Base-by-base conservation (phyloP, 2,113 vertebrate species). In the Martes martes region DNA sequence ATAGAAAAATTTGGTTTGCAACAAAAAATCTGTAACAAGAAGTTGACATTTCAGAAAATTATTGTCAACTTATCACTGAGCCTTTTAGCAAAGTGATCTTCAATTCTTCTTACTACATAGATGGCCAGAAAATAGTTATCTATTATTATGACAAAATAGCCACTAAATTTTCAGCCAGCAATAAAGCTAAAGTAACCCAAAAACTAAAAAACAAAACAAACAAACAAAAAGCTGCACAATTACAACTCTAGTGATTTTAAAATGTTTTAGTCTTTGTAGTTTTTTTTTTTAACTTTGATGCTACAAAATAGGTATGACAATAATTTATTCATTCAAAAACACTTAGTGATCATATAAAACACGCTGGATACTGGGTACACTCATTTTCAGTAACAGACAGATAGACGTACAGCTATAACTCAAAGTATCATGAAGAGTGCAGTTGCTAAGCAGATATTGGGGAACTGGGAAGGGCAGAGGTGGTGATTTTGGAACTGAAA, bases 21-120 rank as follows among this genome's bases (percentile, higher is more conserved):
- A 73, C 1, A 71, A 69, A 69, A 92, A 88, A 57, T 81, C 42
- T 61, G 19, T 59, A 74, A 80, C 19, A 93, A 97, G 78, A 63
- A 91, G 71, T 89, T 95, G 33, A 89, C 52, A 89, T 86, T 94
- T 93, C 26, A 67, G 65, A 24, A 90, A 82, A 95, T 96, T 57
- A 96, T 94, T 95, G 28, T 65, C 26, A n/a, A 52, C 57, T 63
- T 81, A 76, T 94, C 71, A 86, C 57, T 45, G 59, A 81, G 19
- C 10, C 36, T 96, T 78, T 63, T 8, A 91, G 31, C 26, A 88
- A 79, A 92, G 36, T 80, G 95, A 57, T 92, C 24, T 39, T 83
- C n/a, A 63, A 23, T 7, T 81, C 85, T 74, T 36, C 7, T 67
- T 63, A 21, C 45, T 85, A 50, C 11, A 4, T 59, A 24, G 1